phyloP scores from a whole-genome alignment of 2,888 invertebrate species.

The Strigamia transsilvanica region DNA sequence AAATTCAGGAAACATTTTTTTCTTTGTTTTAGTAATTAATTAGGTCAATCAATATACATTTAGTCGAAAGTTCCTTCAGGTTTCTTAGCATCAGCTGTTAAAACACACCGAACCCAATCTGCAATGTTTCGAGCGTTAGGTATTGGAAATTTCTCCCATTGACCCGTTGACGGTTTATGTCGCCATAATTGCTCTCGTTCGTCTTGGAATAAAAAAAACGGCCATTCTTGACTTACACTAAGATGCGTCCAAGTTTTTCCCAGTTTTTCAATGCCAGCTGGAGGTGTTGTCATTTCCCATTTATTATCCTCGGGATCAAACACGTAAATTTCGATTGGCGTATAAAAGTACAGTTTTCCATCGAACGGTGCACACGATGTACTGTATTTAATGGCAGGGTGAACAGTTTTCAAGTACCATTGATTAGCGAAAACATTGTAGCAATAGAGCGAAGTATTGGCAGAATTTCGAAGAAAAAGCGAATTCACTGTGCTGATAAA shows the following conservation, averaged over 20 bases:
- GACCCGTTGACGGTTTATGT: background rate
- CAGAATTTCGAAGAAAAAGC: constrained; percentile 9
- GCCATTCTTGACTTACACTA: constrained; percentile 41
- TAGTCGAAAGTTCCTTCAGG: background rate
- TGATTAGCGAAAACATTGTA: constrained; percentile 33
- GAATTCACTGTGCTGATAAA: background rate
- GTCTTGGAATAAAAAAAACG: constrained; percentile 25
- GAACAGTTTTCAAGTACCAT: constrained; percentile 31
- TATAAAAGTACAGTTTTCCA: background rate
- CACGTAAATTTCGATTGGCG: background rate
- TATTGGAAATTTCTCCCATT: background rate
- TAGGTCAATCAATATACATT: background rate
- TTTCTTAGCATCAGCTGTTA: constrained; percentile 13
- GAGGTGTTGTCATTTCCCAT: background rate
- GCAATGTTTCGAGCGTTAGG: background rate
- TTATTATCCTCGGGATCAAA: constrained; percentile 24
- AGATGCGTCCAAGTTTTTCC: constrained; percentile 27
- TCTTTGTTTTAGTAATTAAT: background rate
- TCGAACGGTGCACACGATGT: constrained; percentile 7
- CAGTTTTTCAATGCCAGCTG: constrained; percentile 10
- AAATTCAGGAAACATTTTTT: background rate
- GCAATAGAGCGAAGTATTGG: constrained; percentile 11
- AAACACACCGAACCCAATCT: constrained; percentile 42
- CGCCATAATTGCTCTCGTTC: background rate
- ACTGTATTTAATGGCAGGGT: constrained; percentile 18